Percentiles rank a stretch among this genome's conserved stretches.
These are phyloP conservation scores for Morpho helenor DNA, from an alignment of 2,888 invertebrate species.

Conservation along the genomic window DNA sequence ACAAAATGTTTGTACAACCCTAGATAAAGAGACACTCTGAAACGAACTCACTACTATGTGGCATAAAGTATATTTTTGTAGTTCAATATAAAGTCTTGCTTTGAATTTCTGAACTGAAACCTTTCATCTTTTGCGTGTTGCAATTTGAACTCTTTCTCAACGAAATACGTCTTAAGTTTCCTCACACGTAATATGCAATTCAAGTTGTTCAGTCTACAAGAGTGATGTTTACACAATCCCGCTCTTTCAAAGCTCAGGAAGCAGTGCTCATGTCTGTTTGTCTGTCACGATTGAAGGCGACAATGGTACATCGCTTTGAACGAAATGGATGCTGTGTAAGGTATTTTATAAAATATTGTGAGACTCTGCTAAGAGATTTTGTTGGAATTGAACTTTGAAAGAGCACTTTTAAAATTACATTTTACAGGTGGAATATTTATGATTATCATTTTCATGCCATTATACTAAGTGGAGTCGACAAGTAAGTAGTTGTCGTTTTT, in stretches of 20 bases:
- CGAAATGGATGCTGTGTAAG: conserved; percentile 28
- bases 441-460: too few relatives aligned
- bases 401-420: too few relatives aligned
- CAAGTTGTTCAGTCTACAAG: conserved; percentile 20
- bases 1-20: conserved; percentile 27
- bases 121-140: conserved; percentile 17
- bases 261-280: conserved; percentile 33
- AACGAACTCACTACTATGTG: not conserved
- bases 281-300: conserved; percentile 32
- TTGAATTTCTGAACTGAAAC: conserved; percentile 8
- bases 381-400: not conserved
- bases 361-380: conserved; percentile 8
- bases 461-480: too few relatives aligned
- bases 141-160: conserved; percentile 7
- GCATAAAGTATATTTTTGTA: conserved; percentile 7
- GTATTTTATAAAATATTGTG: conserved; percentile 22
- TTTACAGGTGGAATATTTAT: too few relatives aligned
- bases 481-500: too few relatives aligned
- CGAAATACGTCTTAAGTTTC: not conserved
- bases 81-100: not conserved
- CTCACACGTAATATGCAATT: conserved; percentile 9
- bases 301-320: conserved; percentile 26
- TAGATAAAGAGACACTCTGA: conserved; percentile 5
- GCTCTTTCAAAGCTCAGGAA: conserved; percentile 34
- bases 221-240: conserved; percentile 36